These are phyloP conservation scores for Elanoides forficatus DNA, from an alignment of 2,113 vertebrate genomes.

Conservation along the genomic window DNA sequence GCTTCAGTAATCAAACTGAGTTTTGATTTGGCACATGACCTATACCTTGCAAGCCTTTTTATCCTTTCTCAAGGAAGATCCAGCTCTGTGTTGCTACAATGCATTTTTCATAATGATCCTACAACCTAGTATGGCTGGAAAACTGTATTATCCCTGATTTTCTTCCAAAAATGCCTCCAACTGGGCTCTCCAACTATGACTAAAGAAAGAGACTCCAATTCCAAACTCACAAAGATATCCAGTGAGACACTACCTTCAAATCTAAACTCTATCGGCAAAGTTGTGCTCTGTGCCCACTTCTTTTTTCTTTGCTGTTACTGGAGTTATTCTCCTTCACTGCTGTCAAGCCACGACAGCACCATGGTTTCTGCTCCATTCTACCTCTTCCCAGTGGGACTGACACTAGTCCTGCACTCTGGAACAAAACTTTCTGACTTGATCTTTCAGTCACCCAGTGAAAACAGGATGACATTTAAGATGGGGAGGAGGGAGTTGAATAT, in stretches of 20 bases:
- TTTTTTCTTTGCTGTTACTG: background rate
- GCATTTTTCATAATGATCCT: background rate
- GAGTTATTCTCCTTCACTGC: background rate
- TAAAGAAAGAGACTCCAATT: background rate
- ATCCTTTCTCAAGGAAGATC: background rate
- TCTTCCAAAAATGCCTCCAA: background rate
- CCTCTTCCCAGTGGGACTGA: background rate
- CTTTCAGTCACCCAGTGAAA: background rate
- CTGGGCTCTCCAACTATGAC: background rate
- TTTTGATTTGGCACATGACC: background rate
- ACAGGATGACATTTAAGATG: background rate
- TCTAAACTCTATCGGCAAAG: background rate
- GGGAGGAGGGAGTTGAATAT: background rate
- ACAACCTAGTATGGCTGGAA: background rate
- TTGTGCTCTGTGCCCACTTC: background rate
- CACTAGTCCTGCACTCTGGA: background rate
- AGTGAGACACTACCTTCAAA: background rate
- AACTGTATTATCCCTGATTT: background rate
- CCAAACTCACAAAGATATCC: background rate
- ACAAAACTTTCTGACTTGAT: background rate
- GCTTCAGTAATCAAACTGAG: background rate
- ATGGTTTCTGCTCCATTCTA: background rate
- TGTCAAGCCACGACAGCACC: background rate
- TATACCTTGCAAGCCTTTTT: background rate
- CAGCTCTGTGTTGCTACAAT: background rate